phyloP scores from a whole-genome alignment of 2,113 vertebrate genomes.

The Genyomyrus donnyi region DNA sequence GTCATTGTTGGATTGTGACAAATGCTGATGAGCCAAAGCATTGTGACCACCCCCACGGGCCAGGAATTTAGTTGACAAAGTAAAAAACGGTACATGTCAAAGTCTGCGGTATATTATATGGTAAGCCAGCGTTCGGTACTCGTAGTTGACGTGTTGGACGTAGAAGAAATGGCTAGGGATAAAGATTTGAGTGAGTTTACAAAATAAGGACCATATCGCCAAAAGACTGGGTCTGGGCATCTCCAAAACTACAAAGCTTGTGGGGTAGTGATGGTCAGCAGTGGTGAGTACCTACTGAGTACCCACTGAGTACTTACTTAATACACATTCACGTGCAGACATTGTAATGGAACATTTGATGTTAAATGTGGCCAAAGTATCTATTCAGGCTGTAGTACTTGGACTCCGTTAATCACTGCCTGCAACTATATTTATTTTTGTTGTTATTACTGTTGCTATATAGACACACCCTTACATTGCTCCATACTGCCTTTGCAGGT shows the following conservation, averaged over 20 bases:
- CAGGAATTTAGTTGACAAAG: no score
- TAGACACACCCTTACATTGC: no score
- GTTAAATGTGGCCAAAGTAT: no score
- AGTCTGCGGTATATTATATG: not conserved
- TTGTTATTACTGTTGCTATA: no score
- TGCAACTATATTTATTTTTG: no score
- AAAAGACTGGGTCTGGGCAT: not conserved
- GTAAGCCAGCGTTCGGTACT: not conserved
- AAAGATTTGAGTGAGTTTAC: not conserved
- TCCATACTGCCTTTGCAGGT: no score
- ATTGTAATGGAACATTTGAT: no score
- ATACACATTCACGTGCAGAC: no score
- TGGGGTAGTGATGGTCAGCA: not conserved
- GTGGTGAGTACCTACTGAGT: not conserved
- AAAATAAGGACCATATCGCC: not conserved
- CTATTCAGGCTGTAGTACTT: no score
- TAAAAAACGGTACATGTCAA: not conserved
- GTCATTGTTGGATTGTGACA: not conserved
- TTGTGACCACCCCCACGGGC: no score
- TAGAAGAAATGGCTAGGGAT: no score
- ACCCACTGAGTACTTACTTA: not conserved
- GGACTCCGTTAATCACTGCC: no score
- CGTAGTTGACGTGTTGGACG: not conserved
- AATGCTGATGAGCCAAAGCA: not conserved
- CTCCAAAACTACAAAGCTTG: not conserved